Evolutionary conservation across 2,113 vertebrate species (phyloP).

Genomic region (Thamnaconus septentrionalis): DNA sequence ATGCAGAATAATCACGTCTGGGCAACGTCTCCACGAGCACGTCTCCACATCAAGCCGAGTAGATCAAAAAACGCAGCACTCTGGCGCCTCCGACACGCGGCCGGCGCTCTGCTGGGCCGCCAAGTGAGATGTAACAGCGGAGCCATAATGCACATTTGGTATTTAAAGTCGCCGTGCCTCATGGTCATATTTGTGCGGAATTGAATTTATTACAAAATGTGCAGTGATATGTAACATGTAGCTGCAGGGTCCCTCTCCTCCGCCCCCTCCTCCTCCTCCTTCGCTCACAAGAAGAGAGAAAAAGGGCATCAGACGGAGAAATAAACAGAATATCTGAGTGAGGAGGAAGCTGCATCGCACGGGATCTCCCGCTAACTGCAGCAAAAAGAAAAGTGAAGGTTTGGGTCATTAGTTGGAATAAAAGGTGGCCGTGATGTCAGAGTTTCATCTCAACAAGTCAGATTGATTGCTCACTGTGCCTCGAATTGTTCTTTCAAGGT

Average conservation of each 20-base stretch:
- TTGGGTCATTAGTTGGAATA: conserved; percentile 53
- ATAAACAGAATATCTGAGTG: conserved; percentile 69
- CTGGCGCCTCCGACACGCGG: not conserved
- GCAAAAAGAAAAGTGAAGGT: conserved; percentile 2
- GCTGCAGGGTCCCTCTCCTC: conserved; percentile 60
- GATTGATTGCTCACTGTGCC: conserved; percentile 95
- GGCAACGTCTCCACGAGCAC: conserved; percentile 56
- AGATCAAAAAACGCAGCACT: conserved; percentile 36
- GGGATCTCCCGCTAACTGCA: conserved; percentile 39
- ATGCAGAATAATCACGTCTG: conserved; percentile 66
- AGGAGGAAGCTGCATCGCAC: conserved; percentile 46
- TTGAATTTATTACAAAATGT: conserved; percentile 77
- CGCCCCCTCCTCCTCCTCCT: conserved; percentile 10
- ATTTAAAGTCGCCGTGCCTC: conserved; percentile 74
- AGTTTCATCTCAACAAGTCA: conserved; percentile 78
- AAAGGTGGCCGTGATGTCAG: conserved; percentile 48
- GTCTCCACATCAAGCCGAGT: conserved; percentile 50
- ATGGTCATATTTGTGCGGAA: conserved; percentile 76
- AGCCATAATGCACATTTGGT: conserved; percentile 71
- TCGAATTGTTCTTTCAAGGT: conserved; percentile 93
- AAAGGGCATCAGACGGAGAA: conserved; percentile 67
- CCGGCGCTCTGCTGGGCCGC: conserved; percentile 10
- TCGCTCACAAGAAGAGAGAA: conserved; percentile 60
- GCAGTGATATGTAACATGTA: conserved; percentile 79
- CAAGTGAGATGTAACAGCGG: conserved; percentile 47